Evolutionary conservation across 2,797 vertebrate genomes (phyloP).

Genomic region (Anguilla pacifica): DNA sequence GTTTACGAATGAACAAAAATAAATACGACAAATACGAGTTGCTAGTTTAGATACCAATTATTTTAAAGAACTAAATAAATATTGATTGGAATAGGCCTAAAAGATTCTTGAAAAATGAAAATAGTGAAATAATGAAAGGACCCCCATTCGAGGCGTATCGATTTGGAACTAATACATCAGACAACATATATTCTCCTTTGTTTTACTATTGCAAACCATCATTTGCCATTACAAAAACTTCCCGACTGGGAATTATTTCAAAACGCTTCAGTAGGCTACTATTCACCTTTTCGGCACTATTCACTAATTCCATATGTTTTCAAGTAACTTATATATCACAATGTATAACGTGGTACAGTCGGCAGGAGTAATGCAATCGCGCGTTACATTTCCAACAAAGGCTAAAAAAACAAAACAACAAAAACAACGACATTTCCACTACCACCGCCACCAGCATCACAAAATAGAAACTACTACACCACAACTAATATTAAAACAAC

Average conservation of each 20-base stretch:
- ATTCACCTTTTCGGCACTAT: neutral
- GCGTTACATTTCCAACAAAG: neutral
- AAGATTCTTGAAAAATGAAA: neutral
- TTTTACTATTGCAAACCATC: neutral
- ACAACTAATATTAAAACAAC: neutral
- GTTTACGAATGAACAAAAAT: neutral
- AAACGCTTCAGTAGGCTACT: neutral
- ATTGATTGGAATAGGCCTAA: neutral
- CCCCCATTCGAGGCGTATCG: neutral
- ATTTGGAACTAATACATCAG: neutral
- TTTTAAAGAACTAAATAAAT: neutral
- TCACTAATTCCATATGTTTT: neutral
- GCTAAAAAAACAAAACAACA: neutral
- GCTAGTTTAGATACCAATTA: neutral
- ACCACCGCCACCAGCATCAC: neutral
- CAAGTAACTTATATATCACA: neutral
- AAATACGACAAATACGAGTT: neutral
- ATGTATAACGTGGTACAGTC: neutral
- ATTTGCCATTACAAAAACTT: neutral
- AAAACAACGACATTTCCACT: neutral
- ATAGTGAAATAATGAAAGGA: neutral
- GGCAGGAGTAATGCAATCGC: neutral
- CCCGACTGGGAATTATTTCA: neutral
- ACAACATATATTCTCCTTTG: neutral
- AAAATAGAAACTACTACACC: neutral